These are phyloP conservation scores for Cybosia mesomella DNA, from an alignment of 2,888 invertebrate genomes.

Conservation along the genomic window DNA sequence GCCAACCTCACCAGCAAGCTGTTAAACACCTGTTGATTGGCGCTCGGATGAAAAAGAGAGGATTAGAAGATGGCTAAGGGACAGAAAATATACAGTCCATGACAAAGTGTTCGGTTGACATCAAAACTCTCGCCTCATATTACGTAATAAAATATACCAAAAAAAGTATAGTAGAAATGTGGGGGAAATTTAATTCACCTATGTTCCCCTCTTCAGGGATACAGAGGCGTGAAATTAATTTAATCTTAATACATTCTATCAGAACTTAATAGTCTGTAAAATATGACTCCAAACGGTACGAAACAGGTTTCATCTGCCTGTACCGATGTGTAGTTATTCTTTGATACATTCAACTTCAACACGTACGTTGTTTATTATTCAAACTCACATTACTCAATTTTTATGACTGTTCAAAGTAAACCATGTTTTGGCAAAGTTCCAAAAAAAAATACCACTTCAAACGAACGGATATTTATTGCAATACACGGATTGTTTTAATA, in stretches of 20 bases:
- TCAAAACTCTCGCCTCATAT: too few species aligned
- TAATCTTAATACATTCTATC: neutral
- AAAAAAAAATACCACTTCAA: slow-evolving; percentile 20
- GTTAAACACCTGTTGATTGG: too few species aligned
- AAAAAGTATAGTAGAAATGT: too few species aligned
- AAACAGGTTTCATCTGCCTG: neutral
- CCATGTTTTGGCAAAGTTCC: slow-evolving; percentile 31
- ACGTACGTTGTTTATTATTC: slow-evolving; percentile 12
- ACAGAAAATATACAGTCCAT: too few species aligned
- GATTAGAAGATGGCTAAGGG: too few species aligned
- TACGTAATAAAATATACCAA: too few species aligned
- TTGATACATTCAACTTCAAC: slow-evolving; percentile 13
- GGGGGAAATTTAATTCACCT: too few species aligned
- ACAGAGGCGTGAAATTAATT: too few species aligned
- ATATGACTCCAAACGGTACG: neutral
- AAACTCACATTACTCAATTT: slow-evolving; percentile 16
- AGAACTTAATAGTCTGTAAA: neutral
- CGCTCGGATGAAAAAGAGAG: too few species aligned
- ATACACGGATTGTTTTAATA: slow-evolving; percentile 21
- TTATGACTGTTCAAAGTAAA: slow-evolving; percentile 25
- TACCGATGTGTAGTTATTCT: slow-evolving; percentile 2
- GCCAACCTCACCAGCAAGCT: too few species aligned
- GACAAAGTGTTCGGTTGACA: too few species aligned
- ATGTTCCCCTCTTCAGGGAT: too few species aligned
- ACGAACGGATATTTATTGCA: slow-evolving; percentile 14